These are phyloP conservation scores for Crocidura indochinensis DNA, from an alignment of 2,797 vertebrate genomes.

Conservation along the genomic window DNA sequence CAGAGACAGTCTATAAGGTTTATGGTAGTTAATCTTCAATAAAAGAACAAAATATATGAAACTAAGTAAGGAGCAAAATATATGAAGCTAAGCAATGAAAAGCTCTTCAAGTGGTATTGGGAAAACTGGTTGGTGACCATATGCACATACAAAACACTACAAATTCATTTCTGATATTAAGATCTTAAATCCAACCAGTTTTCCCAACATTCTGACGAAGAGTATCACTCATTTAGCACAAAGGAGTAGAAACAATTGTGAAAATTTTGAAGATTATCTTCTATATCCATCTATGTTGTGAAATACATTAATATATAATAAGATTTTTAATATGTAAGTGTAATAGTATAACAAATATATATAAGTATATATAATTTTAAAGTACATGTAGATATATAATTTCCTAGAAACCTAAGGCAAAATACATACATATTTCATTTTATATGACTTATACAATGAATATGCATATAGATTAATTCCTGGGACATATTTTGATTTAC, in stretches of 20 bases:
- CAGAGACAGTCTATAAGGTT: no score
- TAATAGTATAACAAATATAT: background rate
- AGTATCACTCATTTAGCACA: background rate
- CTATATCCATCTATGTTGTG: background rate
- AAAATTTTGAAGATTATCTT: background rate
- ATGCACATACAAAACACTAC: no score
- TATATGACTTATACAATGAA: background rate
- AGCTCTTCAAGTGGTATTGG: no score
- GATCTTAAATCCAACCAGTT: no score
- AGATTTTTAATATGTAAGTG: background rate
- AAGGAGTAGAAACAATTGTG: background rate
- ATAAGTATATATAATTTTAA: no score
- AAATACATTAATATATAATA: background rate
- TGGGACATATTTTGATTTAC: background rate
- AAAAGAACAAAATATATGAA: no score
- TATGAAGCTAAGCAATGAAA: no score
- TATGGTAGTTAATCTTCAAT: no score
- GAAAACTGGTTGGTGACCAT: no score
- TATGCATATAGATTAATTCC: background rate
- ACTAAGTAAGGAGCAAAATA: no score
- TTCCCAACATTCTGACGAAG: background rate
- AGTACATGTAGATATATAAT: background rate
- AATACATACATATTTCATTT: no score
- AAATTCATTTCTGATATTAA: no score
- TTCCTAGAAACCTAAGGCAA: background rate